Percentiles rank a stretch among this genome's conserved stretches.
Conservation (phyloP, 2,797 vertebrate genomes). For the Tadarida brasiliensis region DNA sequence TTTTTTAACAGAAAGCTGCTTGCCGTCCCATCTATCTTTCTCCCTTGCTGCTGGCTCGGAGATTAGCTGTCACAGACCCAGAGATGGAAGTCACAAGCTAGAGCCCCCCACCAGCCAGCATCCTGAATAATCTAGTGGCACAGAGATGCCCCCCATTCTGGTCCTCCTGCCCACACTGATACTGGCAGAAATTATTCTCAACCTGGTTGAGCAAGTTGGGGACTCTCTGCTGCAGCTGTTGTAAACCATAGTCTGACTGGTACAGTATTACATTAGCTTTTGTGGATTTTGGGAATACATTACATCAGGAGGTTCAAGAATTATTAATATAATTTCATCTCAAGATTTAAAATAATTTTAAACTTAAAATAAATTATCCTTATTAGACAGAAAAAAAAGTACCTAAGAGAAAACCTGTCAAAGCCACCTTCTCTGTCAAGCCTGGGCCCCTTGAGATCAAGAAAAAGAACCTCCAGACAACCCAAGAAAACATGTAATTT, state of each 20-base stretch:
- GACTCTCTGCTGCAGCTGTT: background rate
- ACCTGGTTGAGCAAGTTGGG: background rate
- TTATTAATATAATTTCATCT: constrained; percentile 50
- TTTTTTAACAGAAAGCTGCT: background rate
- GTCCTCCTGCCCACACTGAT: background rate
- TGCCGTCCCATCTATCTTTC: background rate
- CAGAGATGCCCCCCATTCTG: background rate
- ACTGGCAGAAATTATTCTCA: background rate
- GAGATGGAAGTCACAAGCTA: background rate
- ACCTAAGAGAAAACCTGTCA: background rate
- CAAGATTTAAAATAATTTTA: constrained; percentile 54
- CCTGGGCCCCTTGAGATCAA: background rate
- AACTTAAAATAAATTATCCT: constrained; percentile 32
- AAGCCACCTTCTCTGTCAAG: background rate
- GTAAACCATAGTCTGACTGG: background rate
- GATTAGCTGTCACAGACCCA: background rate
- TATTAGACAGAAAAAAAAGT: background rate
- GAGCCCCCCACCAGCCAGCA: background rate
- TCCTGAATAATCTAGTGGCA: background rate
- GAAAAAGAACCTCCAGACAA: background rate
- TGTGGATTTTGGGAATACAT: background rate
- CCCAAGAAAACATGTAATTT: background rate
- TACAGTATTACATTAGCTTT: background rate
- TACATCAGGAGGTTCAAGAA: background rate
- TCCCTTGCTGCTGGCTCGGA: background rate